Evolutionary conservation across 2,797 vertebrate species (phyloP).

Genomic region (Enteromius fasciolatus): DNA sequence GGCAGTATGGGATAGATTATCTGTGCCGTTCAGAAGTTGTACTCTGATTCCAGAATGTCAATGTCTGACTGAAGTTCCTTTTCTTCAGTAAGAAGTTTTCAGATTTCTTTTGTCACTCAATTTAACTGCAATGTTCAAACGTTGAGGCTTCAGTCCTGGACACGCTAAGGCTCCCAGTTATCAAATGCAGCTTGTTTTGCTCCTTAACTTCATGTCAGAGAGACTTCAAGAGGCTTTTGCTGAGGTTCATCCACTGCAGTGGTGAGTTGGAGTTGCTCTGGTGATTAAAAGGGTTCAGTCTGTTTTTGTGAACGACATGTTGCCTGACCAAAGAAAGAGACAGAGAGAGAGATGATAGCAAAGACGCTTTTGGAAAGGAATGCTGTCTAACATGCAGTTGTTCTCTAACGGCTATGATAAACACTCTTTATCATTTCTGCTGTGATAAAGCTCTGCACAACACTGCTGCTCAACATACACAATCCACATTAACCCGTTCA

Average conservation of each 20-base stretch:
- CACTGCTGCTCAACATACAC: conserved; percentile 5
- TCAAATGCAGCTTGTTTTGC: not conserved
- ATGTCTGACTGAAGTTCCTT: not conserved
- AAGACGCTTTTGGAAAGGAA: conserved; percentile 74
- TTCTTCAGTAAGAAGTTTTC: not conserved
- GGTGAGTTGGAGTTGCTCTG: not conserved
- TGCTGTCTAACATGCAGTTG: conserved; percentile 59
- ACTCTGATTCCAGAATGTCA: conserved; percentile 3
- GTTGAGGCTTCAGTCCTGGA: not conserved
- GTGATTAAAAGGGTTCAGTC: not conserved
- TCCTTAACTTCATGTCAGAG: conserved; percentile 9
- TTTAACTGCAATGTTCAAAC: not conserved
- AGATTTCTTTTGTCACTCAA: conserved; percentile 7
- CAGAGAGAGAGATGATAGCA: conserved; percentile 20
- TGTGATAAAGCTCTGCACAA: conserved; percentile 64
- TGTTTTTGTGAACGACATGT: not conserved
- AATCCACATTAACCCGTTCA: not conserved
- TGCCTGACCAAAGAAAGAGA: conserved; percentile 14
- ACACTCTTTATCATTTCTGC: conserved; percentile 66
- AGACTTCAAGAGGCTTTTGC: not conserved
- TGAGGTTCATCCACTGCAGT: conserved; percentile 9
- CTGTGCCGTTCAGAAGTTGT: conserved; percentile 11
- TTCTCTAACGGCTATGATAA: conserved; percentile 63
- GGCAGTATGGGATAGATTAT: conserved; percentile 30
- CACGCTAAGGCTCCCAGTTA: not conserved